phyloP scores from a whole-genome alignment of 2,888 invertebrate genomes.

The Pseudococcus viburni region DNA sequence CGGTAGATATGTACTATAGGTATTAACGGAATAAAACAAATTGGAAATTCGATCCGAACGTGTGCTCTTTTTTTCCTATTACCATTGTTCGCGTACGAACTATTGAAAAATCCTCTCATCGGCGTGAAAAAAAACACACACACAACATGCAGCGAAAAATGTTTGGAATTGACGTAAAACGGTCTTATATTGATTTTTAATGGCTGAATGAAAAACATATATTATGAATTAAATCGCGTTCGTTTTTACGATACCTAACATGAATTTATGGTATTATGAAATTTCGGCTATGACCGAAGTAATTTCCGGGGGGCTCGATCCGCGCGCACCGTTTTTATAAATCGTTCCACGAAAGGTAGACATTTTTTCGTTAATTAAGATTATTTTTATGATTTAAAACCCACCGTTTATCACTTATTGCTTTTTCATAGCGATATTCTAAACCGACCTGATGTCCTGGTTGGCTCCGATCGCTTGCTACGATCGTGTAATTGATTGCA shows the following conservation, averaged over 20 bases:
- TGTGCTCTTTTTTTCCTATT: constrained; percentile 1
- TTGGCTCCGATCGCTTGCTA: not conserved
- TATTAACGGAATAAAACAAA: constrained; percentile 34
- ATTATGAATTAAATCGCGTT: constrained; percentile 23
- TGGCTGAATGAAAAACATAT: constrained; percentile 38
- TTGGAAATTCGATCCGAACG: constrained; percentile 36
- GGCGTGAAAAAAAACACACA: not conserved
- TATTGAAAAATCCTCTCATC: constrained; percentile 29
- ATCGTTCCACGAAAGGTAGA: not conserved
- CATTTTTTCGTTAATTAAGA: constrained; percentile 33
- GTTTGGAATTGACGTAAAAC: constrained; percentile 40
- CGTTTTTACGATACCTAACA: constrained; percentile 14
- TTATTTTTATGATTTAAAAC: constrained; percentile 11
- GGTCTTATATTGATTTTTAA: constrained; percentile 44
- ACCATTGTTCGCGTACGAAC: constrained; percentile 16
- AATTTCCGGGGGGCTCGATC: constrained; percentile 15
- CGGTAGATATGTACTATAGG: not conserved
- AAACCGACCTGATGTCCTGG: not conserved
- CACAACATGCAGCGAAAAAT: constrained; percentile 7
- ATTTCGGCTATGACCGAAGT: constrained; percentile 37
- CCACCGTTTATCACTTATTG: constrained; percentile 4
- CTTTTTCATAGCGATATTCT: not conserved
- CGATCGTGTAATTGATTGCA: not conserved
- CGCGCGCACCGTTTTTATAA: not conserved
- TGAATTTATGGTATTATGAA: constrained; percentile 35